These are phyloP conservation scores for Brachyptera risi DNA, from an alignment of 2,888 invertebrate genomes.

Conservation along the genomic window DNA sequence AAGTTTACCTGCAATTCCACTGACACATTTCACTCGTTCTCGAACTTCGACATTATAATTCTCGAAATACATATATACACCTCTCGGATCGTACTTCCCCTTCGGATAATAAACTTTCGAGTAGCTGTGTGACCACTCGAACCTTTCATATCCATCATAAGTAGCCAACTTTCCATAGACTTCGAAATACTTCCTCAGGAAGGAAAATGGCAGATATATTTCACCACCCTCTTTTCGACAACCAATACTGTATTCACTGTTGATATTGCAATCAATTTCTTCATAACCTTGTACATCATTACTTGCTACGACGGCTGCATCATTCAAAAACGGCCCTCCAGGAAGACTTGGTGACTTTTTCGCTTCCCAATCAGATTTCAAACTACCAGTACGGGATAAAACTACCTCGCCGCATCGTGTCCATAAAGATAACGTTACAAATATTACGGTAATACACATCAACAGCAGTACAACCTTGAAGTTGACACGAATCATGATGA, in stretches of 20 bases:
- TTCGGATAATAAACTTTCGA: conserved; percentile 84
- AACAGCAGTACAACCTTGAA: conserved; percentile 67
- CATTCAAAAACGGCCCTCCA: conserved; percentile 26
- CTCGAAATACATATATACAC: conserved; percentile 94
- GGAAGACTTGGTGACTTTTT: conserved; percentile 26
- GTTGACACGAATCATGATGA: conserved; percentile 73
- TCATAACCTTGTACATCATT: conserved; percentile 50
- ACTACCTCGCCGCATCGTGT: conserved; percentile 65
- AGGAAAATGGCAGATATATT: conserved; percentile 88
- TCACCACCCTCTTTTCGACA: conserved; percentile 80
- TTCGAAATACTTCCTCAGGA: conserved; percentile 91
- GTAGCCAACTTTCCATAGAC: conserved; percentile 80
- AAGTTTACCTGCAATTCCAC: conserved; percentile 72
- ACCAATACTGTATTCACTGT: conserved; percentile 76
- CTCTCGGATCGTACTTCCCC: conserved; percentile 81
- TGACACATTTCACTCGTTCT: conserved; percentile 93
- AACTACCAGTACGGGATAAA: conserved; percentile 1
- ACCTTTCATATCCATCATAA: conserved; percentile 69
- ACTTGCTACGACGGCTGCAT: conserved; percentile 37
- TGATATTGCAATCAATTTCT: conserved; percentile 83
- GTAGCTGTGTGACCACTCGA: conserved; percentile 94
- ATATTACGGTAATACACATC: conserved; percentile 58
- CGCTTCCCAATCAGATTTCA: conserved; percentile 25
- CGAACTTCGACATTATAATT: conserved; percentile 97
- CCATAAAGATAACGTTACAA: conserved; percentile 70